These are phyloP conservation scores for Heterodera schachtii DNA, from an alignment of 1,140 invertebrate species.

Conservation along the genomic window DNA sequence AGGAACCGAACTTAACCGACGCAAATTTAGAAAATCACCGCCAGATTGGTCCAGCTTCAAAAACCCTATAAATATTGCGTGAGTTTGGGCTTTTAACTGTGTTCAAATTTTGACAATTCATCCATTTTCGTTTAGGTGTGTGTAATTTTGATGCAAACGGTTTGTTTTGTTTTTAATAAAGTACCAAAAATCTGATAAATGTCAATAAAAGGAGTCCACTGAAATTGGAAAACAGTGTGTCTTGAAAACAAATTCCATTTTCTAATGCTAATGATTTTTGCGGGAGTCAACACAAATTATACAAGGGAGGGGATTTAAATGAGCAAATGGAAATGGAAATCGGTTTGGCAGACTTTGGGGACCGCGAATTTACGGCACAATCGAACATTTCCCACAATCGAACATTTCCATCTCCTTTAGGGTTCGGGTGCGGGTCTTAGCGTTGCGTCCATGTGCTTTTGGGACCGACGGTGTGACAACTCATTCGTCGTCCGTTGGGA, in stretches of 20 bases:
- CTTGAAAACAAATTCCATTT: too few species aligned
- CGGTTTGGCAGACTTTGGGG: too few species aligned
- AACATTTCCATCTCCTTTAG: not conserved
- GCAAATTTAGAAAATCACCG: not conserved
- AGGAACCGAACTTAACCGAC: too few species aligned
- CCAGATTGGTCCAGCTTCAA: not conserved
- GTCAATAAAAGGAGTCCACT: too few species aligned
- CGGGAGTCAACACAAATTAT: too few species aligned
- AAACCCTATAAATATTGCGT: slow-evolving; percentile 6
- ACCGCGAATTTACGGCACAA: too few species aligned
- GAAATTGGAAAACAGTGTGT: too few species aligned
- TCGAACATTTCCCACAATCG: not conserved
- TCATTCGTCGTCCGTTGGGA: not conserved
- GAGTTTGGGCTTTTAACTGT: not conserved
- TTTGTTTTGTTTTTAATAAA: not conserved
- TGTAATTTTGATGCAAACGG: slow-evolving; percentile 6
- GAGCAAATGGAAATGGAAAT: too few species aligned
- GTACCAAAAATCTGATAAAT: too few species aligned
- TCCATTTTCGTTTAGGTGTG: not conserved
- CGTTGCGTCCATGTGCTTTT: slow-evolving; percentile 2
- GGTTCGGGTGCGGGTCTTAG: not conserved
- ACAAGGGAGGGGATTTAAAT: too few species aligned
- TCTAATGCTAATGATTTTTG: too few species aligned
- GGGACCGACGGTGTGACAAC: not conserved
- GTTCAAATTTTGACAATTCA: not conserved